Percentiles rank a stretch among this genome's conserved stretches.
Evolutionary conservation across 2,888 invertebrate species (phyloP).

Genomic region (Dryococelus australis): DNA sequence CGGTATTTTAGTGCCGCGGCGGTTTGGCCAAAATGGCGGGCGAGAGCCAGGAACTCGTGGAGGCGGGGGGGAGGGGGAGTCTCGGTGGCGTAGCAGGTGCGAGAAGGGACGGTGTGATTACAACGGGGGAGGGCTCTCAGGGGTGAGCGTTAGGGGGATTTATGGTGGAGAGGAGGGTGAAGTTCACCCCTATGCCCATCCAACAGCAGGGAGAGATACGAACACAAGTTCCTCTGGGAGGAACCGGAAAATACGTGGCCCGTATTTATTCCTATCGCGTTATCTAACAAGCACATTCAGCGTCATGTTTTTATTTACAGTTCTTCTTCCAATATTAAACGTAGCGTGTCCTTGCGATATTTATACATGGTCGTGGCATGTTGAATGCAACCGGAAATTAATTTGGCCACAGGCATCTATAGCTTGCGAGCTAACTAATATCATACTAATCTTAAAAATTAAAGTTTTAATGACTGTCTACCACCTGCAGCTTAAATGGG

Average conservation of each 20-base stretch:
- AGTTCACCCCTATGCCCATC: background rate
- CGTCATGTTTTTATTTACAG: too few species aligned
- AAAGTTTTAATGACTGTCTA: too few species aligned
- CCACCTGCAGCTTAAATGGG: too few species aligned
- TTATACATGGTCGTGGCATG: too few species aligned
- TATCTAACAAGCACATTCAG: too few species aligned
- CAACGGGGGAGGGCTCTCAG: background rate
- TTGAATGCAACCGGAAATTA: too few species aligned
- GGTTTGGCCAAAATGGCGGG: conserved; percentile 4
- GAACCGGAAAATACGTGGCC: background rate
- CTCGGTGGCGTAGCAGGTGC: conserved; percentile 24
- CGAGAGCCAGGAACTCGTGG: too few species aligned
- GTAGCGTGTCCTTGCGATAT: too few species aligned
- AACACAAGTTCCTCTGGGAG: background rate
- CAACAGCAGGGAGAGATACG: conserved; percentile 5
- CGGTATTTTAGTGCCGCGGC: conserved; percentile 21
- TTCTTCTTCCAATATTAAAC: too few species aligned
- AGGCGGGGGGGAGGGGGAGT: background rate
- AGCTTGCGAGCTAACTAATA: too few species aligned
- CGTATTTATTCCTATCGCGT: background rate
- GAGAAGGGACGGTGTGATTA: conserved; percentile 20
- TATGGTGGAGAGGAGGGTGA: background rate
- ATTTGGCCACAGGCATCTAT: too few species aligned
- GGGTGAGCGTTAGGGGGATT: conserved; percentile 11
- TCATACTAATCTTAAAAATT: too few species aligned